Evolutionary conservation across 2,888 invertebrate genomes (phyloP).

Genomic region (Trissoscelio sp.): DNA sequence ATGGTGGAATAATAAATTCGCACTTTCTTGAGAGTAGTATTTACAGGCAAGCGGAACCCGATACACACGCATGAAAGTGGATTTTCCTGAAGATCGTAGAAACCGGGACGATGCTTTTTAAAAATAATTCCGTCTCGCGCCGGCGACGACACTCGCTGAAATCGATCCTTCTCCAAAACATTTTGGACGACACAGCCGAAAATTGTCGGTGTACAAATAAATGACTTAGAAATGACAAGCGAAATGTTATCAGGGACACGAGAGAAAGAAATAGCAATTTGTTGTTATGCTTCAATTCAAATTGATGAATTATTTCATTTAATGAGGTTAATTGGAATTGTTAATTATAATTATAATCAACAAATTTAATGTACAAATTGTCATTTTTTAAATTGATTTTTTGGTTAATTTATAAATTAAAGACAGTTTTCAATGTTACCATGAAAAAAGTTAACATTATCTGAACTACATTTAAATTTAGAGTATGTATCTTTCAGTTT

Average conservation of each 20-base stretch:
- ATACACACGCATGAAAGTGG: constrained; percentile 62
- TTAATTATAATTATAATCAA: too few relatives aligned
- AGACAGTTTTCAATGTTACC: too few relatives aligned
- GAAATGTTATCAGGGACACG: too few relatives aligned
- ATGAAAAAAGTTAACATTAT: constrained; percentile 39
- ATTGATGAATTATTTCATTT: too few relatives aligned
- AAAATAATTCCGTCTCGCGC: constrained; percentile 64
- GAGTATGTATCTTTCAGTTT: constrained; percentile 42
- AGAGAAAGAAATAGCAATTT: too few relatives aligned
- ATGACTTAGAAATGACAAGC: constrained; percentile 3
- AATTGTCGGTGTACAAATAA: constrained; percentile 2
- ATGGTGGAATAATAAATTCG: constrained; percentile 42
- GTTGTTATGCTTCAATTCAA: too few relatives aligned
- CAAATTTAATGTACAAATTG: too few relatives aligned
- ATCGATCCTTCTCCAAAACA: constrained; percentile 60
- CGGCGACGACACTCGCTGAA: constrained; percentile 36
- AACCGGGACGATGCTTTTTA: constrained; percentile 67
- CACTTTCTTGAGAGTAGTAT: constrained; percentile 52
- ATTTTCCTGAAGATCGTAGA: constrained; percentile 61
- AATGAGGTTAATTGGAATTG: too few relatives aligned
- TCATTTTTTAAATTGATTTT: too few relatives aligned
- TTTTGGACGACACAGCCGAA: constrained; percentile 22
- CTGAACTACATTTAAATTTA: constrained; percentile 54
- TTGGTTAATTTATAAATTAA: too few relatives aligned
- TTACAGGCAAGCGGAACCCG: constrained; percentile 45